phyloP scores from a whole-genome alignment of 2,113 vertebrate species.

The Spea multiplicata region DNA sequence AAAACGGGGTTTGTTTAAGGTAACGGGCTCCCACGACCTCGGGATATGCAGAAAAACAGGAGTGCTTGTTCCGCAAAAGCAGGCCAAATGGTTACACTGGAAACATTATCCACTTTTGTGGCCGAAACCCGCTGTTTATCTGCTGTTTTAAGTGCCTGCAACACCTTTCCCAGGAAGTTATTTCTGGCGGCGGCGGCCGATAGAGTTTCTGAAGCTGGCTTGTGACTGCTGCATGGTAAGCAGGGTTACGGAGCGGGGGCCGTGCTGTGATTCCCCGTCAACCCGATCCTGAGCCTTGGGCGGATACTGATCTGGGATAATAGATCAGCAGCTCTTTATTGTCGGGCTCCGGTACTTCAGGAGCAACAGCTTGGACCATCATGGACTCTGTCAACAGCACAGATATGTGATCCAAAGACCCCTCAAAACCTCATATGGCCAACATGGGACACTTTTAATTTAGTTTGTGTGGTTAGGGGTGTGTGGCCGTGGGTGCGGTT shows the following conservation, averaged over 20 bases:
- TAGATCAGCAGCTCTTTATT: neutral
- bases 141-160: slow-evolving; percentile 20
- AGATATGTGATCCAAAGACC: no score
- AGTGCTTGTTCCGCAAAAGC: neutral
- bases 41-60: slow-evolving; percentile 18
- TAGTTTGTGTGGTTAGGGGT: no score
- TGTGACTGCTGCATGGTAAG: neutral
- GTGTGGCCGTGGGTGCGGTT: no score
- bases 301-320: slow-evolving; percentile 10
- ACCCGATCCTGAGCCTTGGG: neutral
- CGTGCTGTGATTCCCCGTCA: neutral
- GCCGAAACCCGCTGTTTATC: slow-evolving; percentile 23
- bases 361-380: neutral
- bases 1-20: no score
- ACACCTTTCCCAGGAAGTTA: slow-evolving; percentile 46
- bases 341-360: neutral
- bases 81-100: slow-evolving; percentile 9
- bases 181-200: slow-evolving; percentile 25
- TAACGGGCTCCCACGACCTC: neutral
- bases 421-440: no score
- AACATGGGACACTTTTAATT: no score
- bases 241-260: slow-evolving; percentile 3
- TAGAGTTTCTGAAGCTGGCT: slow-evolving; percentile 2
- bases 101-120: slow-evolving; percentile 13
- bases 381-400: no score